Percentiles rank a stretch among this genome's conserved stretches.
Evolutionary conservation across 2,888 invertebrate species (phyloP).

Genomic region (Odontothrips loti): DNA sequence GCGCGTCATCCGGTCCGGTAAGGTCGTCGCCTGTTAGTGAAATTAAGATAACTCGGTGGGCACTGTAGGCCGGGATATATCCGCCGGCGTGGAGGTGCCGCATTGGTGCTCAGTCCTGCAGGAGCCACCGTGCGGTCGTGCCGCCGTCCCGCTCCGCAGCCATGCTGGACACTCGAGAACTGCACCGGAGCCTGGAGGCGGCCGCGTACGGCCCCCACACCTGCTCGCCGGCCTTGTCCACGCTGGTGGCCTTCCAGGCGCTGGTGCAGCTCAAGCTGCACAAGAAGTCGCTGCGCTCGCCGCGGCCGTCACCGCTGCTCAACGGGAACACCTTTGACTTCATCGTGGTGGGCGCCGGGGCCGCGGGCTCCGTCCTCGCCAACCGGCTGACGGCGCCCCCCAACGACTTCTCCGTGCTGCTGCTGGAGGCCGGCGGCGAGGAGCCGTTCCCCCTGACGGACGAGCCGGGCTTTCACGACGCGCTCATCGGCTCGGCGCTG

Average conservation of each 20-base stretch:
- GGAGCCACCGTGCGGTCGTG: too few species aligned
- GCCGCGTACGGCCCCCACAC: not conserved
- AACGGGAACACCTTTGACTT: conserved; percentile 39
- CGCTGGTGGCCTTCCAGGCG: not conserved
- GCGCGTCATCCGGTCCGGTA: not conserved
- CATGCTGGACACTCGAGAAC: not conserved
- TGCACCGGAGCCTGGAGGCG: not conserved
- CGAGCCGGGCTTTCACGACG: conserved; percentile 47
- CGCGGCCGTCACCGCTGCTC: not conserved
- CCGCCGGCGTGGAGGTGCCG: too few species aligned
- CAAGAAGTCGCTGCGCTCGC: not conserved
- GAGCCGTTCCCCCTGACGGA: conserved; percentile 47
- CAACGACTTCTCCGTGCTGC: conserved; percentile 43
- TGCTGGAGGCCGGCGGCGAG: conserved; percentile 50
- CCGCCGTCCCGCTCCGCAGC: not conserved
- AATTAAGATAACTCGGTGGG: not conserved
- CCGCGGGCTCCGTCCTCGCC: conserved; percentile 38
- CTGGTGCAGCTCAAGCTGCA: not conserved
- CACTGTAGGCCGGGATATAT: too few species aligned
- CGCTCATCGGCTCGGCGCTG: conserved; percentile 44
- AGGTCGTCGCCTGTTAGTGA: not conserved
- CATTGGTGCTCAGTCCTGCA: too few species aligned
- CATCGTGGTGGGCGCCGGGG: conserved; percentile 42
- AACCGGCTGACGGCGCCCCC: not conserved
- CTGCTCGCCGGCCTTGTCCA: conserved; percentile 1